These are phyloP conservation scores for Eptesicus fuscus DNA, from an alignment of 2,113 vertebrate species.

Conservation along the genomic window DNA sequence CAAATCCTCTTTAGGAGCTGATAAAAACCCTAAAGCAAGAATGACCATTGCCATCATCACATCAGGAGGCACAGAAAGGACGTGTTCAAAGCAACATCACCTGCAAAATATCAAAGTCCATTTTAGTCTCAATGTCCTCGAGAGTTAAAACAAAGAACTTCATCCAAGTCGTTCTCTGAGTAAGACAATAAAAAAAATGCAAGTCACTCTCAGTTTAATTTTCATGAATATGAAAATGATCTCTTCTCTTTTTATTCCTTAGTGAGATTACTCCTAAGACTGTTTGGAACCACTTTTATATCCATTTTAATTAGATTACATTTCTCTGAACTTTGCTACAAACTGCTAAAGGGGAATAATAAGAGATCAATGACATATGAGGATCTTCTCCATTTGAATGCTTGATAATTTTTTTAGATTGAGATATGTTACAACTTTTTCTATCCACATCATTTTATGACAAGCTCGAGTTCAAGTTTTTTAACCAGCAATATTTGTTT, in stretches of 20 bases:
- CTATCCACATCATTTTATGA: neutral
- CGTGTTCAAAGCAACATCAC: neutral
- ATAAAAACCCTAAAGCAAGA: neutral
- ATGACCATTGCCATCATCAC: neutral
- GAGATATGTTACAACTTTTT: neutral
- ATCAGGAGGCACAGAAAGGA: neutral
- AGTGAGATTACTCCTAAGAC: neutral
- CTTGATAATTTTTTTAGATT: neutral
- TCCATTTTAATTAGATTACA: conserved; percentile 10
- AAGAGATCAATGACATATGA: neutral
- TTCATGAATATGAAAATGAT: neutral
- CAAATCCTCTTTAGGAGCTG: neutral
- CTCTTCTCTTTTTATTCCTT: neutral
- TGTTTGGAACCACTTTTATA: neutral
- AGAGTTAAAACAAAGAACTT: neutral
- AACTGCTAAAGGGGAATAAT: neutral
- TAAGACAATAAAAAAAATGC: neutral
- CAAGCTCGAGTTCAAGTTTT: neutral
- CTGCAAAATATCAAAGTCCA: neutral
- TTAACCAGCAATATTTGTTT: neutral
- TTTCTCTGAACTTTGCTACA: neutral
- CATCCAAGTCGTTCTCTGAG: neutral
- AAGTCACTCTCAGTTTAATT: neutral
- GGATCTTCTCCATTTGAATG: neutral
- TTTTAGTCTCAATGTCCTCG: neutral